phyloP scores from a whole-genome alignment of 2,888 invertebrate species.

The Standfussiana lucernea region DNA sequence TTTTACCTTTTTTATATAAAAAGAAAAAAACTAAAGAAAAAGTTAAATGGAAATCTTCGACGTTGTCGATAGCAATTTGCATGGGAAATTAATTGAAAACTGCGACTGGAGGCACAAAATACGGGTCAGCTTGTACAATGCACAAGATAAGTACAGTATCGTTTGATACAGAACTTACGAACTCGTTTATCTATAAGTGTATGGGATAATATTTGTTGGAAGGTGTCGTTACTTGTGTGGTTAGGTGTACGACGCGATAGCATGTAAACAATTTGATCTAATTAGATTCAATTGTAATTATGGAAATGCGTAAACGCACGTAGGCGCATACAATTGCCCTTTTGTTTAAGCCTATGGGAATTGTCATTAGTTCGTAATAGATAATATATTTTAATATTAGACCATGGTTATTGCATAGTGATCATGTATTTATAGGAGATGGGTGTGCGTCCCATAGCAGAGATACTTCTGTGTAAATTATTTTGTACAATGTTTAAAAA shows the following conservation, averaged over 20 bases:
- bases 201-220: slow-evolving; percentile 53
- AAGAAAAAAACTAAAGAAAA: slow-evolving; percentile 29
- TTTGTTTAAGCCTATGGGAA: slow-evolving; percentile 69
- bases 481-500: slow-evolving; percentile 85
- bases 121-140: slow-evolving; percentile 49
- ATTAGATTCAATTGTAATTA: slow-evolving; percentile 60
- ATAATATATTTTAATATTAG: slow-evolving; percentile 75
- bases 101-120: slow-evolving; percentile 66
- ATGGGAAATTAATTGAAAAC: slow-evolving; percentile 46
- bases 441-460: slow-evolving; percentile 71
- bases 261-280: slow-evolving; percentile 63
- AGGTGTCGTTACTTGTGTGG: slow-evolving; percentile 57
- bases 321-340: slow-evolving; percentile 66
- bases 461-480: slow-evolving; percentile 83
- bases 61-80: slow-evolving; percentile 23
- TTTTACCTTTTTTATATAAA: slow-evolving; percentile 43
- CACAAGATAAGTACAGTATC: slow-evolving; percentile 49
- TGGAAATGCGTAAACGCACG: slow-evolving; percentile 67
- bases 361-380: slow-evolving; percentile 75
- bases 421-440: slow-evolving; percentile 75
- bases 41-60: slow-evolving; percentile 48
- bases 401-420: slow-evolving; percentile 78
- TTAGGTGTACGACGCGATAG: slow-evolving; percentile 53
- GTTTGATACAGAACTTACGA: slow-evolving; percentile 39
- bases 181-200: slow-evolving; percentile 49